A percentile compares a stretch with the other conserved stretches of the same genome.
Evolutionary conservation across 92 coral and sea anemone genomes (phyloP).

Genomic region (Porites rus): DNA sequence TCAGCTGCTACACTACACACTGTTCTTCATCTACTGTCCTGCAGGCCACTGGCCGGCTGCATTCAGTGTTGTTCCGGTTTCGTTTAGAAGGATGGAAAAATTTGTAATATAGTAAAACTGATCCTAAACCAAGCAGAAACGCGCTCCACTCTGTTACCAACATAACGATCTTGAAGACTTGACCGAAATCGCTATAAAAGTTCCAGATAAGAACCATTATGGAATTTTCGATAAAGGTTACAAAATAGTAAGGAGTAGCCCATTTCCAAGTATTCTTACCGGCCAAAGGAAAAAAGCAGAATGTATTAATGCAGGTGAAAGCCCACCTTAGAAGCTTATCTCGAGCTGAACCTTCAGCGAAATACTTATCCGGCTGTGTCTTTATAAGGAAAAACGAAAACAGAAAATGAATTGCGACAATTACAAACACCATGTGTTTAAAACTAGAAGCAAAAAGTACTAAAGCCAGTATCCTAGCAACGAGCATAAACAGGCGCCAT

Average conservation of each 20-base stretch:
- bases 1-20: no score
- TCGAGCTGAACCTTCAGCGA: neutral
- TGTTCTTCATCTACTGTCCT: neutral
- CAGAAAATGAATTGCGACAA: conserved; percentile 23
- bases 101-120: conserved; percentile 46
- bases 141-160: conserved; percentile 42
- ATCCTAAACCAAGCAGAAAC: conserved; percentile 48
- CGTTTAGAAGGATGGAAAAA: conserved; percentile 45
- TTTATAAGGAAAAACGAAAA: conserved; percentile 14
- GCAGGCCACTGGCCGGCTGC: neutral
- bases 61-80: neutral
- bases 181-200: conserved; percentile 21
- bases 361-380: conserved; percentile 7
- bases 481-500: conserved; percentile 62
- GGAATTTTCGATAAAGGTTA: conserved; percentile 54
- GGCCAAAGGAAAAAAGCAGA: conserved; percentile 55
- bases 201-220: conserved; percentile 35
- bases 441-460: conserved; percentile 50
- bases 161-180: conserved; percentile 8
- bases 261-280: conserved; percentile 42
- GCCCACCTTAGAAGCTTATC: conserved; percentile 18
- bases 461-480: conserved; percentile 48
- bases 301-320: conserved; percentile 15
- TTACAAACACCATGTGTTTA: conserved; percentile 13
- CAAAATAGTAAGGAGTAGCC: conserved; percentile 38